Evolutionary conservation across 2,113 vertebrate species (phyloP).

Genomic region (Nesoenas mayeri): DNA sequence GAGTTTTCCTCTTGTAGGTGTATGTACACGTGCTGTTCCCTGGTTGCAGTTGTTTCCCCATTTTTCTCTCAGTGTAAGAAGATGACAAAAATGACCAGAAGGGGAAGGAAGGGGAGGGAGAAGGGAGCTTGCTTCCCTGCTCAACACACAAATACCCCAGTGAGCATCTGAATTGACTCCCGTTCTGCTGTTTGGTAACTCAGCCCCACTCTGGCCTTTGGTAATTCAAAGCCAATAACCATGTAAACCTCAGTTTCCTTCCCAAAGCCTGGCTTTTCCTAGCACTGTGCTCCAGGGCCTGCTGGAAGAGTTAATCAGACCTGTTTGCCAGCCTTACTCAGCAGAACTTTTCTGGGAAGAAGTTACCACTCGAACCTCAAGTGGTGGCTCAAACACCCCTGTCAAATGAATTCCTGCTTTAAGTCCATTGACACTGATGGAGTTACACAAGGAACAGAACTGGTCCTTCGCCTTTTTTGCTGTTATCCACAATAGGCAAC

Average conservation of each 20-base stretch:
- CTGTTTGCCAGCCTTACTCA: not conserved
- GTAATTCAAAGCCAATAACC: constrained; percentile 4
- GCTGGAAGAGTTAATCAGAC: not conserved
- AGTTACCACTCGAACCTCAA: not conserved
- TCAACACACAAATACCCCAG: not conserved
- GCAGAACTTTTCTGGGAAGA: not conserved
- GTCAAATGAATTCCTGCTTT: not conserved
- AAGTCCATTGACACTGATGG: not conserved
- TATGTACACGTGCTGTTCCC: not conserved
- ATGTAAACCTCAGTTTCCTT: constrained; percentile 8
- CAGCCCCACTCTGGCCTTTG: not conserved
- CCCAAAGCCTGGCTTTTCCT: not conserved
- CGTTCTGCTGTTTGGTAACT: not conserved
- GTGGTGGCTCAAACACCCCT: not conserved
- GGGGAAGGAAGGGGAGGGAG: not conserved
- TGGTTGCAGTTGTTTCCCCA: not conserved
- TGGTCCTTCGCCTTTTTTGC: constrained; percentile 26
- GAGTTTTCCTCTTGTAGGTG: not conserved
- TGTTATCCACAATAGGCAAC: constrained; percentile 20
- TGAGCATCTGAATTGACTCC: not conserved
- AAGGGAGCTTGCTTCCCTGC: not conserved
- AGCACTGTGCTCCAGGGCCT: not conserved
- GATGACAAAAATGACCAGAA: not conserved
- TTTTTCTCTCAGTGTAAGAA: not conserved
- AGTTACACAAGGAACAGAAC: not conserved